These are phyloP conservation scores for Addax nasomaculatus DNA, from an alignment of 2,113 vertebrate species.

Conservation along the genomic window DNA sequence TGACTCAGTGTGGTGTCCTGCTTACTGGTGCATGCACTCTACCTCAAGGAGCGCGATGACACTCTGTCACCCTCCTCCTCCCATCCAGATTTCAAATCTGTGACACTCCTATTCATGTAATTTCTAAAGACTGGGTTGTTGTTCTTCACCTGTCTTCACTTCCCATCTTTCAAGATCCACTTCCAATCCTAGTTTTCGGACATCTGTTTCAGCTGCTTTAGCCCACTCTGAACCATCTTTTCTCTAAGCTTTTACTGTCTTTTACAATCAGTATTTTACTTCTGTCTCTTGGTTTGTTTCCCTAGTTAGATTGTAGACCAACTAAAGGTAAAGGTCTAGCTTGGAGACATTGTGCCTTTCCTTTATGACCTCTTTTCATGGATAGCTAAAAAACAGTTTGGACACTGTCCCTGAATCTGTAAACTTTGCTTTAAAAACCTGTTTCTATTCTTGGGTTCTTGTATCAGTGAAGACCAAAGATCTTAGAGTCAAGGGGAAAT, in stretches of 20 bases:
- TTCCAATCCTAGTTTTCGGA: neutral
- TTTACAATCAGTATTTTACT: neutral
- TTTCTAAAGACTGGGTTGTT: neutral
- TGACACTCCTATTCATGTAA: neutral
- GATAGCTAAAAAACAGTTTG: neutral
- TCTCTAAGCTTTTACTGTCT: neutral
- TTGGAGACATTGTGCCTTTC: neutral
- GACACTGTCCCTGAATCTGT: neutral
- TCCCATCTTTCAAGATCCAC: neutral
- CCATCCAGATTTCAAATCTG: neutral
- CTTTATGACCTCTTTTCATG: neutral
- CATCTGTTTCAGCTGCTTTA: neutral
- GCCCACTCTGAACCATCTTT: neutral
- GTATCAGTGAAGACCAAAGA: neutral
- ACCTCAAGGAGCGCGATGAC: neutral
- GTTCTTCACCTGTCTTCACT: neutral
- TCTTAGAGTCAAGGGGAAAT: neutral
- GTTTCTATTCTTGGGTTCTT: neutral
- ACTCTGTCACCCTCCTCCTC: neutral
- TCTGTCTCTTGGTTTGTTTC: neutral
- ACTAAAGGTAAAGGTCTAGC: neutral
- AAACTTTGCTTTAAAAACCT: neutral
- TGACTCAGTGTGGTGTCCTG: neutral
- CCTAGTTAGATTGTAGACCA: neutral
- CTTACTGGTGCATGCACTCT: neutral